phyloP scores from a whole-genome alignment of 2,113 vertebrate species.

The Campylomormyrus tamandua region DNA sequence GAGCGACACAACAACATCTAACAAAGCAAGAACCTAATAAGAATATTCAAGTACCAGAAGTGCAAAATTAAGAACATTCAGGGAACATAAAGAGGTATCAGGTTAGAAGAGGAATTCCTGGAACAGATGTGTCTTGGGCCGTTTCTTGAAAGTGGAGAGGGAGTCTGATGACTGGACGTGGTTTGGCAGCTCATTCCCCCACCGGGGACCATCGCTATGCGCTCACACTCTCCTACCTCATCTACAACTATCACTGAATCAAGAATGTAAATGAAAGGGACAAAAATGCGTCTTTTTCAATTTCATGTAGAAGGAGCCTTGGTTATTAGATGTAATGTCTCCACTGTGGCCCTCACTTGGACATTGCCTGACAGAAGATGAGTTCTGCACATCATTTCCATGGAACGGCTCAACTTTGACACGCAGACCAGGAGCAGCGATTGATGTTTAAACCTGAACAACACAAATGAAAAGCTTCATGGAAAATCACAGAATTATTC shows the following conservation, averaged over 20 bases:
- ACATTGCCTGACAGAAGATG: constrained; percentile 63
- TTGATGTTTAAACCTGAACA: constrained; percentile 32
- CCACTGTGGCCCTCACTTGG: constrained; percentile 91
- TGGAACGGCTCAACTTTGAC: constrained; percentile 70
- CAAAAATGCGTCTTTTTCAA: constrained; percentile 98
- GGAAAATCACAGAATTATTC: too few species aligned
- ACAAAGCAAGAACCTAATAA: not conserved
- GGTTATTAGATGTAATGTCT: constrained; percentile 97
- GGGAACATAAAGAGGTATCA: not conserved
- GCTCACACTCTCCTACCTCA: constrained; percentile 43
- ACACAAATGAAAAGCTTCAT: not conserved
- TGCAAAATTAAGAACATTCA: not conserved
- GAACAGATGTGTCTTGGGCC: not conserved
- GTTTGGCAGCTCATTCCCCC: not conserved
- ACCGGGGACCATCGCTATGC: not conserved
- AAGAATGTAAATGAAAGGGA: constrained; percentile 97
- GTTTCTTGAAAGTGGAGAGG: not conserved
- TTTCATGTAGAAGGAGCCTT: constrained; percentile 99
- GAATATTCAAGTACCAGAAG: not conserved
- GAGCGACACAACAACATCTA: not conserved
- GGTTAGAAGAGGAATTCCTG: not conserved
- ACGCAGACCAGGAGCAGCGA: constrained; percentile 75
- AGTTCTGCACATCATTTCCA: constrained; percentile 48
- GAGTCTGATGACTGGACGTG: not conserved
- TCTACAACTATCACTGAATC: constrained; percentile 93